Evolutionary conservation across 2,888 invertebrate genomes (phyloP), one percentile per base, ranked within the genome.

Genomic region (Ennomos fuscantarius): DNA sequence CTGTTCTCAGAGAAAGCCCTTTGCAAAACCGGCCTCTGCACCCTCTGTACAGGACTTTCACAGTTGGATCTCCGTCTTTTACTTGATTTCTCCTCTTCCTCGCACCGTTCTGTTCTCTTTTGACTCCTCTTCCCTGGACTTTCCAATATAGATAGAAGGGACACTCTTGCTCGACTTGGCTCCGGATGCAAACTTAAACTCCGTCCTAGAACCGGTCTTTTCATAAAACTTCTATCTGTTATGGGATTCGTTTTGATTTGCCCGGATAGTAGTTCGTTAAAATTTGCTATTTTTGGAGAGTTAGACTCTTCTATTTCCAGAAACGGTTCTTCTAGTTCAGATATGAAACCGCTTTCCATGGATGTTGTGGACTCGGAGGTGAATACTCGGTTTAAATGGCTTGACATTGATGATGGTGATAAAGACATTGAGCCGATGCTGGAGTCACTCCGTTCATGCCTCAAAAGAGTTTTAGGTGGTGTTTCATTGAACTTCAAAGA

Each of bases 1-100:
- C 97, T 97, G 44, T 96, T 96, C 65, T 97, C 96, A 0, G 97
- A 97, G 68, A 94, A 93, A 24, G 95, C 95, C 47, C 96, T 86
- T 65, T 94, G 93, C 51, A 95, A 73, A 1, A 89, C 74, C 0
- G 93, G 92, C 60, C 93, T 74, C 1, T 70, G 68, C 0, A 69
- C 9, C 8, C 68, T 69, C 36, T 69, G 63, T 1, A 66, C 57
- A 0, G 74, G 74, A 61, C 62, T 69, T 0, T 63, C 55, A 35
- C 55, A 67, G 5, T 74, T 72, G 0, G 84, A 81, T 53, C 80
- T 87, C 59, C 81, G 79, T 61, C 81, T 70, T 70, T 87, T 94
- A 79, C 72, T 90, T 44, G 62, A 85, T 46, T 76, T 86, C 72
- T 72, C 77, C 58, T 78, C 86, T 6, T 70, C 69, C 0, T 78